Conservation (phyloP, 2,888 invertebrate genomes). For the Dorcus parallelipipedus region DNA sequence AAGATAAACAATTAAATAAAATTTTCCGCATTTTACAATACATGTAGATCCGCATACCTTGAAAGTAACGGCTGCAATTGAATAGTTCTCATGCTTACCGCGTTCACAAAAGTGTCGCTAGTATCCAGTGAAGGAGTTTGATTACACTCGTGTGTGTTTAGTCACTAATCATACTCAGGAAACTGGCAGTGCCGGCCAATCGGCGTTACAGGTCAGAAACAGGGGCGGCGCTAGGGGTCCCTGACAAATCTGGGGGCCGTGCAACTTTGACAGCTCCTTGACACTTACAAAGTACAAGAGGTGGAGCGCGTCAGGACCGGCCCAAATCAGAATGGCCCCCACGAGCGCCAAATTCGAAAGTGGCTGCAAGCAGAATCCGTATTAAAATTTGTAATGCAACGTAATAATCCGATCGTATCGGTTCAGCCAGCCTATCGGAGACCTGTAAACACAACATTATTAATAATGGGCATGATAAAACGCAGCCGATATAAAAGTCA, state of each 20-base stretch:
- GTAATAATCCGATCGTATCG: constrained; percentile 12
- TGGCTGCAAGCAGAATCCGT: constrained; percentile 2
- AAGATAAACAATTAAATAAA: no score
- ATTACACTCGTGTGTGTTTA: constrained; percentile 33
- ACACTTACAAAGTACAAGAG: constrained; percentile 51
- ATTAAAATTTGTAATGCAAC: constrained; percentile 10
- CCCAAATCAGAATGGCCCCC: constrained; percentile 51
- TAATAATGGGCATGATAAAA: constrained; percentile 4
- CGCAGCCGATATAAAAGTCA: neutral
- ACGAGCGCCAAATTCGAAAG: constrained; percentile 45
- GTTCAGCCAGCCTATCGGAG: constrained; percentile 7
- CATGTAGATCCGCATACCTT: constrained; percentile 4
- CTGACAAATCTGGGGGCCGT: constrained; percentile 50
- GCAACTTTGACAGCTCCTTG: constrained; percentile 47
- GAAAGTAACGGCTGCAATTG: constrained; percentile 30
- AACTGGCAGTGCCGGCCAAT: constrained; percentile 45
- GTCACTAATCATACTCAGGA: constrained; percentile 45
- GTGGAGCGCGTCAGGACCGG: constrained; percentile 48
- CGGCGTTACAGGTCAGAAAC: constrained; percentile 33
- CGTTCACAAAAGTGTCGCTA: constrained; percentile 42
- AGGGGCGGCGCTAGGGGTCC: constrained; percentile 46
- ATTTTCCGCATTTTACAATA: no score
- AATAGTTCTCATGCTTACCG: constrained; percentile 42
- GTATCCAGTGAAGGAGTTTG: constrained; percentile 35
- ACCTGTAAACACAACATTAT: constrained; percentile 14